Percentiles rank a stretch among this genome's conserved stretches.
These are phyloP conservation scores for Labia minor DNA, from an alignment of 2,888 invertebrate species.

Conservation along the genomic window DNA sequence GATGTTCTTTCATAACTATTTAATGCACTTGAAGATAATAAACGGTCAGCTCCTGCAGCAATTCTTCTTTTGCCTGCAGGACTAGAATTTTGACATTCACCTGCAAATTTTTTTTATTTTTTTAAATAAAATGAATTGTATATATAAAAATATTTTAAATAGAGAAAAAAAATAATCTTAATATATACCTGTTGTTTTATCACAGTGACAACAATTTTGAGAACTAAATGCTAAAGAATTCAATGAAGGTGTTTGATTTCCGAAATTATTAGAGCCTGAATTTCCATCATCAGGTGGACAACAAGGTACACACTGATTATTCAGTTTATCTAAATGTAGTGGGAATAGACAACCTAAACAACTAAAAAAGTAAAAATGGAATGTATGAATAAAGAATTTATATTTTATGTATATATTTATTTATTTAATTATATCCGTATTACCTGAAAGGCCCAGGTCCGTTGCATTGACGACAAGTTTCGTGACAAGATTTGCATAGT, in stretches of 20 bases:
- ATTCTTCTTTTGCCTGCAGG: slow-evolving; percentile 62
- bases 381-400: no score
- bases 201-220: slow-evolving; percentile 58
- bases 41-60: slow-evolving; percentile 41
- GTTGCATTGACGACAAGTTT: slow-evolving; percentile 54
- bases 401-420: background rate
- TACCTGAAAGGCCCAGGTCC: slow-evolving; percentile 50
- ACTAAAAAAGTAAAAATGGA: slow-evolving; percentile 33
- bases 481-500: slow-evolving; percentile 55
- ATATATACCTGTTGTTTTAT: slow-evolving; percentile 50
- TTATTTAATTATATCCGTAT: no score
- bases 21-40: background rate
- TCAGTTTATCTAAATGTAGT: slow-evolving; percentile 54
- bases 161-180: slow-evolving; percentile 1
- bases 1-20: background rate
- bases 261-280: background rate
- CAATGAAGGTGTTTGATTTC: background rate
- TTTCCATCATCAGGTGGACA: slow-evolving; percentile 45
- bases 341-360: slow-evolving; percentile 56
- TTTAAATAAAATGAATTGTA: background rate
- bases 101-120: slow-evolving; percentile 35
- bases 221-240: slow-evolving; percentile 27
- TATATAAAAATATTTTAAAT: no score
- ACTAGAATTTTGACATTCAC: slow-evolving; percentile 61
- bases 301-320: slow-evolving; percentile 66